Evolutionary conservation across 2,113 vertebrate species (phyloP).

Genomic region (Pluvianellus socialis): DNA sequence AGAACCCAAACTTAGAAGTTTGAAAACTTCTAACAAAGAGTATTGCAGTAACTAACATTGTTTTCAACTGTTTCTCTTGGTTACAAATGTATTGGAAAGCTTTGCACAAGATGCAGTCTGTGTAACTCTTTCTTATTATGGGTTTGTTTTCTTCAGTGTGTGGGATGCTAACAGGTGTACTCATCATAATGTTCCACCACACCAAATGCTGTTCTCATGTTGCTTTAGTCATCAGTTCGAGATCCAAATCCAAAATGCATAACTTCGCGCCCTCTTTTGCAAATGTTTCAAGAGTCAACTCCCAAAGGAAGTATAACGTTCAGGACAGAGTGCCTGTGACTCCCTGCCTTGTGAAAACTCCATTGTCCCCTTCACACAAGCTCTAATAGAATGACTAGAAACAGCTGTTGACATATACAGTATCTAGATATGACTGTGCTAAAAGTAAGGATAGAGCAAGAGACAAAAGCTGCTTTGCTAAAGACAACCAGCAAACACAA

Average conservation of each 20-base stretch:
- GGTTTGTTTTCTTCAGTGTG: neutral
- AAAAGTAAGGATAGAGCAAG: neutral
- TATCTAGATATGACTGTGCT: neutral
- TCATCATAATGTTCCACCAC: neutral
- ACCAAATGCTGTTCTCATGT: constrained; percentile 12
- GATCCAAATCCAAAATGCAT: constrained; percentile 7
- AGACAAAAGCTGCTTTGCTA: constrained; percentile 2
- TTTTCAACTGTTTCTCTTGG: neutral
- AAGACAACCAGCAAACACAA: constrained; percentile 4
- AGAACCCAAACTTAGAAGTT: neutral
- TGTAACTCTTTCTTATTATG: neutral
- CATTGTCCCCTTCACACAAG: neutral
- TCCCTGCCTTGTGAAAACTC: neutral
- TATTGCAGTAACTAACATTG: neutral
- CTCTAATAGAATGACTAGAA: neutral
- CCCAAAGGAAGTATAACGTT: neutral
- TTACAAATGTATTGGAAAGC: constrained; percentile 32
- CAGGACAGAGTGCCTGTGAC: neutral
- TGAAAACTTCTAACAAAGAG: neutral
- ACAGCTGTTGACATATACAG: neutral
- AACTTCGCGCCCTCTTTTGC: neutral
- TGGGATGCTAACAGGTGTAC: constrained; percentile 31
- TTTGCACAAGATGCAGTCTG: neutral
- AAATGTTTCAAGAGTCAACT: neutral
- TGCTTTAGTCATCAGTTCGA: neutral